A percentile compares a stretch with the other conserved stretches of the same genome.
Conservation (phyloP, 35 echinoderm and acorn worm species). For the Diadema setosum region DNA sequence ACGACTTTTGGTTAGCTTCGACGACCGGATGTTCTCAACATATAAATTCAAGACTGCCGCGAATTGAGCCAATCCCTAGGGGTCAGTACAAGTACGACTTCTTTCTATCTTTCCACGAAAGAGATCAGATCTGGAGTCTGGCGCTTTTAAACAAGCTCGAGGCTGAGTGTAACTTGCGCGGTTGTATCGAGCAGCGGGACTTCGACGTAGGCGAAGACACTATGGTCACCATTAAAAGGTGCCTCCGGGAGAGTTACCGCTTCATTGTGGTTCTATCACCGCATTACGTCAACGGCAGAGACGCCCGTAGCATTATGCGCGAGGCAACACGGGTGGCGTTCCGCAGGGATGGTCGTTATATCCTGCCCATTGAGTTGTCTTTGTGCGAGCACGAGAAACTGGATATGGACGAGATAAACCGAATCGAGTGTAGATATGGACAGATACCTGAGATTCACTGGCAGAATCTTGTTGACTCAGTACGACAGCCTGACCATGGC, state of each 20-base stretch:
- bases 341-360: neutral
- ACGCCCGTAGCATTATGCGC: neutral
- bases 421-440: neutral
- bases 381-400: neutral
- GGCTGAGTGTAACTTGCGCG: conserved; percentile 15
- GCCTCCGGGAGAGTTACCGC: neutral
- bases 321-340: neutral
- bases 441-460: neutral
- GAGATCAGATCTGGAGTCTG: conserved; percentile 49
- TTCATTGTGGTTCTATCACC: conserved; percentile 23
- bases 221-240: neutral
- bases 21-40: neutral
- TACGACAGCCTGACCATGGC: too few relatives aligned
- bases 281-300: neutral
- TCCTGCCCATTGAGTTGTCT: neutral
- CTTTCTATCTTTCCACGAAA: conserved; percentile 40
- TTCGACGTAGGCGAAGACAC: neutral
- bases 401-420: neutral
- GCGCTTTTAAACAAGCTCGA: conserved; percentile 48
- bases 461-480: neutral
- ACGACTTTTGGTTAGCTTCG: conserved; percentile 37
- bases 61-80: neutral
- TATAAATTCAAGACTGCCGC: neutral
- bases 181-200: conserved; percentile 43
- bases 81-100: conserved; percentile 30